Evolutionary conservation across 2,113 vertebrate genomes (phyloP).

Genomic region (Thamnaconus septentrionalis): DNA sequence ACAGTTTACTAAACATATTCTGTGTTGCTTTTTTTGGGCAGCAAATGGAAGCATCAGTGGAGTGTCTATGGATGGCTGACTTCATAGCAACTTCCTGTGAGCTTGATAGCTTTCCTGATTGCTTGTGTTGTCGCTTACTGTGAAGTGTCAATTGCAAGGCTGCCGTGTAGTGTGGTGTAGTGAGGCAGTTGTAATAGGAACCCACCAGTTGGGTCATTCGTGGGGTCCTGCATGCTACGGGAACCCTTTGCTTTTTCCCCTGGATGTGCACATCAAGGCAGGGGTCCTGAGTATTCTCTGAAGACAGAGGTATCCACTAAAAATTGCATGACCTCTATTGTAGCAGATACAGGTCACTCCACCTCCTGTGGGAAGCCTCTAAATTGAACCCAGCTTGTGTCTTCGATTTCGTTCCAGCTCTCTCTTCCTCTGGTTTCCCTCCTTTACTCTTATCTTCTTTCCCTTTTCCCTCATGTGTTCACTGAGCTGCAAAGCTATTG

Average conservation of each 20-base stretch:
- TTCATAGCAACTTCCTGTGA: conserved; percentile 61
- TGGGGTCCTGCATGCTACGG: conserved; percentile 63
- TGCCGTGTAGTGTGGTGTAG: conserved; percentile 47
- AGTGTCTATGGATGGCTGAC: conserved; percentile 63
- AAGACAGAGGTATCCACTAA: conserved; percentile 70
- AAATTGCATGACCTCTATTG: conserved; percentile 79
- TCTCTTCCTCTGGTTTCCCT: conserved; percentile 61
- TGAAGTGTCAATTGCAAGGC: conserved; percentile 63
- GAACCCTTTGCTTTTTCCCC: conserved; percentile 69
- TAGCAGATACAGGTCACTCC: conserved; percentile 77
- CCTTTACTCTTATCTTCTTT: conserved; percentile 64
- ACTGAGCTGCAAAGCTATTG: conserved; percentile 80
- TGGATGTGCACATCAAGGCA: conserved; percentile 69
- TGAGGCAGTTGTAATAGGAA: conserved; percentile 72
- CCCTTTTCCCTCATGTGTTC: conserved; percentile 73
- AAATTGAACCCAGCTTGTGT: conserved; percentile 82
- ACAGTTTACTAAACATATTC: conserved; percentile 40
- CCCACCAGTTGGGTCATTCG: conserved; percentile 69
- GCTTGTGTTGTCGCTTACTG: conserved; percentile 61
- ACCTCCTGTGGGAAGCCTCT: conserved; percentile 77
- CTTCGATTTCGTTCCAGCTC: conserved; percentile 71
- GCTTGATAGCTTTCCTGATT: conserved; percentile 71
- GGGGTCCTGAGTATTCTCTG: conserved; percentile 68
- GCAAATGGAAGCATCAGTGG: conserved; percentile 36
- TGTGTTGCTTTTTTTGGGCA: conserved; percentile 4